Conservation (phyloP, 2,888 invertebrate species). For the Acleris sparsana region DNA sequence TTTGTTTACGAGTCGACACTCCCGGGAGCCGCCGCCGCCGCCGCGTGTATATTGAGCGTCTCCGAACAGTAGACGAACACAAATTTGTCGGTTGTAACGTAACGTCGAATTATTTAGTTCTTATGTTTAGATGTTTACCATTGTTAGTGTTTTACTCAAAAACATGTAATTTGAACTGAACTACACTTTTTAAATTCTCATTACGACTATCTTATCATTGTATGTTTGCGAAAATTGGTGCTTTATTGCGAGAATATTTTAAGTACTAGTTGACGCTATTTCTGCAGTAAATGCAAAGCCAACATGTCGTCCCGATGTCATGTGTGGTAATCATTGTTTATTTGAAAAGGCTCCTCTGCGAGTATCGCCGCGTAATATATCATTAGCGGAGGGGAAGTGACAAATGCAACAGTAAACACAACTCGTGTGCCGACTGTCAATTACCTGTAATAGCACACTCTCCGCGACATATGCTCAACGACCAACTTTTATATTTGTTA, state of each 20-base stretch:
- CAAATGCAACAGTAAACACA: conserved; percentile 72
- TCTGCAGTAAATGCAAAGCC: background rate
- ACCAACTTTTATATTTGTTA: conserved; percentile 68
- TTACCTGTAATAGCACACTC: conserved; percentile 70
- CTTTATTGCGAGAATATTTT: background rate
- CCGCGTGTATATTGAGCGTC: conserved; percentile 28
- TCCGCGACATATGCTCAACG: conserved; percentile 72
- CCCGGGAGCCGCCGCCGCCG: conserved; percentile 35
- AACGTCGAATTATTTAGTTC: background rate
- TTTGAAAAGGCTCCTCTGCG: conserved; percentile 57
- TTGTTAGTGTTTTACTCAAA: background rate
- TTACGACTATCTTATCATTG: background rate
- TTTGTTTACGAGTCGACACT: conserved; percentile 56
- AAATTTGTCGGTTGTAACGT: background rate
- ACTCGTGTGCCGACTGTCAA: conserved; percentile 71
- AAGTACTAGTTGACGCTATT: background rate
- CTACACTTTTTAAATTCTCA: background rate
- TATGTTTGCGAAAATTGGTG: background rate
- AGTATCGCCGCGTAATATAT: conserved; percentile 59
- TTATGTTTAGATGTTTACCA: background rate
- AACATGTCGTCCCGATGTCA: conserved; percentile 13
- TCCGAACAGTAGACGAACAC: background rate
- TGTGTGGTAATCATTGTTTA: conserved; percentile 52
- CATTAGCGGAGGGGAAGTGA: conserved; percentile 75
- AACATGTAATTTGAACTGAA: background rate